These are phyloP conservation scores for Nomada flava DNA, from an alignment of 2,888 invertebrate species.

Conservation along the genomic window DNA sequence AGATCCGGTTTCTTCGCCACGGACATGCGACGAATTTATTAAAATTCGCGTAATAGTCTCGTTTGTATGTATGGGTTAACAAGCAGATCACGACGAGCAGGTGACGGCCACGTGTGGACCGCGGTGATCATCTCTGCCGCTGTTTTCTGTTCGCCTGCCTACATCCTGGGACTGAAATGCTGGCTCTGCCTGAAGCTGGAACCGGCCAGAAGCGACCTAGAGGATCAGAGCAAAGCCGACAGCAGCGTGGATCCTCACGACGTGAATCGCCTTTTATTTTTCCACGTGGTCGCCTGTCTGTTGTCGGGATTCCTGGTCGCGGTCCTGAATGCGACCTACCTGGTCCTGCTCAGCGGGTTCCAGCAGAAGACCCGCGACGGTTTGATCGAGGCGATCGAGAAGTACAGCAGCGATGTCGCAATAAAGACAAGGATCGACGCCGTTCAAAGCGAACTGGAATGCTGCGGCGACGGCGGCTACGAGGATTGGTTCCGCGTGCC, in stretches of 20 bases:
- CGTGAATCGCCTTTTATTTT: slow-evolving; percentile 57
- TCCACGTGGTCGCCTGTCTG: slow-evolving; percentile 64
- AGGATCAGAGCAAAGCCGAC: slow-evolving; percentile 1
- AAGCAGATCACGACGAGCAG: slow-evolving; percentile 56
- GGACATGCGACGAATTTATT: background rate
- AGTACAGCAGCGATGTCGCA: slow-evolving; percentile 85
- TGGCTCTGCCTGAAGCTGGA: slow-evolving; percentile 21
- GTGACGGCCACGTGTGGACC: slow-evolving; percentile 67
- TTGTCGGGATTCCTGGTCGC: slow-evolving; percentile 61
- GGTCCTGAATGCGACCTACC: slow-evolving; percentile 53
- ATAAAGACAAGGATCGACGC: slow-evolving; percentile 86
- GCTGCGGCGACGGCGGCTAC: slow-evolving; percentile 87
- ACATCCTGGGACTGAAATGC: slow-evolving; percentile 57
- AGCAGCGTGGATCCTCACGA: slow-evolving; percentile 29
- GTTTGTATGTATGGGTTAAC: slow-evolving; percentile 41
- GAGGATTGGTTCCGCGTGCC: slow-evolving; percentile 88
- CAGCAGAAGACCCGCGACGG: slow-evolving; percentile 82
- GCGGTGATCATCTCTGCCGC: slow-evolving; percentile 52
- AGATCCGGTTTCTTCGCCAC: background rate
- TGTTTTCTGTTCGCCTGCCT: slow-evolving; percentile 60
- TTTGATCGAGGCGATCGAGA: slow-evolving; percentile 86
- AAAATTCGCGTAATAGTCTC: slow-evolving; percentile 7
- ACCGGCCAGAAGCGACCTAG: background rate
- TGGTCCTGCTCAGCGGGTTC: slow-evolving; percentile 48
- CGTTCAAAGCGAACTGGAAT: slow-evolving; percentile 87